Conservation (phyloP, 1,140 invertebrate genomes). For the Brachionus koreanus region DNA sequence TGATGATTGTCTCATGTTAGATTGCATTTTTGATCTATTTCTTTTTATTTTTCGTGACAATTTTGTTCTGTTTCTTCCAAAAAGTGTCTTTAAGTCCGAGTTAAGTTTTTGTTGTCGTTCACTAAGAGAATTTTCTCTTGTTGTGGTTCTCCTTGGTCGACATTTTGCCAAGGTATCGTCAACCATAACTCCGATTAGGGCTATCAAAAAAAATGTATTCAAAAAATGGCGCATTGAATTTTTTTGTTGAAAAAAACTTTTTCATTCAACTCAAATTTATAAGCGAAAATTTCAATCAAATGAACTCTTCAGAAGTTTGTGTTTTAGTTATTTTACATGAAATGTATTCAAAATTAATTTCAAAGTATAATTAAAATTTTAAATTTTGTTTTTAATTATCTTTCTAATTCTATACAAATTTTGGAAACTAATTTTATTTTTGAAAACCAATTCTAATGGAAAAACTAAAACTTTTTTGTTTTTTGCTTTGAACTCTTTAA, state of each 20-base stretch:
- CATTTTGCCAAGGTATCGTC: background rate
- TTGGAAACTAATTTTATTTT: background rate
- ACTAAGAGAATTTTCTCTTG: background rate
- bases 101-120: background rate
- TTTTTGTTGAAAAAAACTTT: background rate
- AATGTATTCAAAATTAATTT: background rate
- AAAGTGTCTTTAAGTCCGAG: background rate
- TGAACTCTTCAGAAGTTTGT: background rate
- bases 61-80: background rate
- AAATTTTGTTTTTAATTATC: background rate
- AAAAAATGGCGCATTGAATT: background rate
- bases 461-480: background rate
- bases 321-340: background rate
- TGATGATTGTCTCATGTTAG: conserved; percentile 11
- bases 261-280: background rate
- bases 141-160: background rate
- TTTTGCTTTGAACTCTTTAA: background rate
- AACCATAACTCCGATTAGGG: background rate
- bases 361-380: background rate
- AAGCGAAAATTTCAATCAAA: background rate
- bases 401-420: background rate
- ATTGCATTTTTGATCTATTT: background rate
- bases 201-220: background rate
- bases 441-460: background rate
- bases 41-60: background rate